phyloP scores from a whole-genome alignment of 1,140 invertebrate genomes.

The Leptinotarsa defecta region DNA sequence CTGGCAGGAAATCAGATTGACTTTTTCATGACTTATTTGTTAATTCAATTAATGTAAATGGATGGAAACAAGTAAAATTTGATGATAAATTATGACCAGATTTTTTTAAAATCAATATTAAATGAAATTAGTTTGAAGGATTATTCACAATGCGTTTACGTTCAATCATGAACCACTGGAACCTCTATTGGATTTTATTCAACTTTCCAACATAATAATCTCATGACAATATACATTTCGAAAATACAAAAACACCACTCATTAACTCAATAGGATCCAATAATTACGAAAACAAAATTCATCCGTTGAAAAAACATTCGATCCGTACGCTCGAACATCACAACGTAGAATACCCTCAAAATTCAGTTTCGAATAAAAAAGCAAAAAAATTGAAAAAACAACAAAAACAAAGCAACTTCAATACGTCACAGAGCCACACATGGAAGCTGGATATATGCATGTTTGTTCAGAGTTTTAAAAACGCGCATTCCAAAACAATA shows the following conservation, averaged over 20 bases:
- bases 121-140: too few relatives aligned
- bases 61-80: too few relatives aligned
- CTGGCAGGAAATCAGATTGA: too few relatives aligned
- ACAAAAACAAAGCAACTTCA: slow-evolving; percentile 42
- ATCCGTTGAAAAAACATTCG: slow-evolving; percentile 36
- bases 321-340: slow-evolving; percentile 19
- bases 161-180: too few relatives aligned
- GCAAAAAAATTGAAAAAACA: slow-evolving; percentile 32
- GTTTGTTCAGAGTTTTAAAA: slow-evolving; percentile 58
- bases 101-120: too few relatives aligned
- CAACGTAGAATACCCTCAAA: slow-evolving; percentile 34
- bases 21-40: too few relatives aligned
- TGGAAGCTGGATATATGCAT: slow-evolving; percentile 43
- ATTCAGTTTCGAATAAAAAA: slow-evolving; percentile 36
- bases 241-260: slow-evolving; percentile 29
- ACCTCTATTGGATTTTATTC: too few relatives aligned
- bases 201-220: too few relatives aligned
- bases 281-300: slow-evolving; percentile 38
- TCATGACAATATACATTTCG: slow-evolving; percentile 7
- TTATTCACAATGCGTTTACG: too few relatives aligned
- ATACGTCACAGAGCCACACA: slow-evolving; percentile 48
- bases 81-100: too few relatives aligned
- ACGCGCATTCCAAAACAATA: slow-evolving; percentile 59
- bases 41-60: too few relatives aligned
- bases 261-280: slow-evolving; percentile 38